phyloP scores from a whole-genome alignment of 2,113 vertebrate genomes.

The Cyprinodon tularosa region DNA sequence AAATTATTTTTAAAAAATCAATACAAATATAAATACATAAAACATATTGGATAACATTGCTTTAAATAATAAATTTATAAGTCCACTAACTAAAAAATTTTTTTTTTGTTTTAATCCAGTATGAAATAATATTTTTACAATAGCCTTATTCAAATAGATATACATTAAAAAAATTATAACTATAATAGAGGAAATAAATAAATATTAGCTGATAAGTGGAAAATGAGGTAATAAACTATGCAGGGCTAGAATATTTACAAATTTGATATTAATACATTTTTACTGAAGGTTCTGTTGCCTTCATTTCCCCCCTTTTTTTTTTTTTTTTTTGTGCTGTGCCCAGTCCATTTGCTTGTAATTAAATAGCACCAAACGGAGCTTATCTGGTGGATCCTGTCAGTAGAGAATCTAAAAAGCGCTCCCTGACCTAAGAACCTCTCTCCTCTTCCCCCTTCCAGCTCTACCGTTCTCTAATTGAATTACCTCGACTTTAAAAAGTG shows the following conservation, averaged over 20 bases:
- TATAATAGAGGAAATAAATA: no score
- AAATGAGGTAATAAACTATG: not conserved
- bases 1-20: no score
- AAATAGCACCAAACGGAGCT: constrained; percentile 51
- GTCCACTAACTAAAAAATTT: no score
- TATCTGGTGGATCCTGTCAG: constrained; percentile 52
- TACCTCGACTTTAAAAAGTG: constrained; percentile 82
- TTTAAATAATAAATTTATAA: no score
- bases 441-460: constrained; percentile 54
- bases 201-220: not conserved
- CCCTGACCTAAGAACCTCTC: constrained; percentile 53
- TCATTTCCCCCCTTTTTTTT: not conserved
- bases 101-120: no score
- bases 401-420: constrained; percentile 31
- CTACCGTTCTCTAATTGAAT: constrained; percentile 87
- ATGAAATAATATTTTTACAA: no score
- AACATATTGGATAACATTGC: no score
- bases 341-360: constrained; percentile 52
- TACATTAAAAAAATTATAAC: no score
- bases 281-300: not conserved
- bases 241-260: not conserved
- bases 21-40: no score
- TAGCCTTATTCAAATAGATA: no score
- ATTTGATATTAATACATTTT: not conserved
- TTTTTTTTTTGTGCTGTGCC: not conserved